These are phyloP conservation scores for Anguilla pacifica DNA, from an alignment of 2,797 vertebrate species.

Conservation along the genomic window DNA sequence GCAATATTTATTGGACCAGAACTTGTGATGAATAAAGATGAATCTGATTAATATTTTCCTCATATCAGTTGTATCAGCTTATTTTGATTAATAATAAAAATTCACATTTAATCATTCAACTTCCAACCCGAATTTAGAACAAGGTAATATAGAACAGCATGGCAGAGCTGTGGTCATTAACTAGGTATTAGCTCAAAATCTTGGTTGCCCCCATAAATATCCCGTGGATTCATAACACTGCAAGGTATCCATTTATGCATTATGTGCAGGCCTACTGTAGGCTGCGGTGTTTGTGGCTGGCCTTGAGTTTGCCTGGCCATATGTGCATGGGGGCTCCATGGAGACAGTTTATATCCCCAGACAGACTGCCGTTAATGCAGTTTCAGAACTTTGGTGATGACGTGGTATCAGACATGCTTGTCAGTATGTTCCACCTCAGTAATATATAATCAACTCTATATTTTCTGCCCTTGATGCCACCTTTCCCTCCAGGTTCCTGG, in stretches of 20 bases:
- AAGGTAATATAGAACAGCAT: not conserved
- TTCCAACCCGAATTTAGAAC: not conserved
- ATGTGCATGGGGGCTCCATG: not conserved
- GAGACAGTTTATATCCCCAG: not conserved
- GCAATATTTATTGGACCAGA: not conserved
- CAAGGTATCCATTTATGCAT: not conserved
- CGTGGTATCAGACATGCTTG: not conserved
- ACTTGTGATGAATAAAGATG: not conserved
- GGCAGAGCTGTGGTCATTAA: not conserved
- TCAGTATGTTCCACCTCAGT: not conserved
- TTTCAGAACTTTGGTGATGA: not conserved
- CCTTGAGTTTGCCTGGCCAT: not conserved
- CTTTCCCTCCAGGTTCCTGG: constrained; percentile 5
- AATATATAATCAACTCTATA: not conserved
- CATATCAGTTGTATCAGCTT: not conserved
- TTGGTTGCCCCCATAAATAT: not conserved
- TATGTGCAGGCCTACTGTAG: not conserved
- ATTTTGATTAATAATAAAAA: not conserved
- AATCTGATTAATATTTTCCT: not conserved
- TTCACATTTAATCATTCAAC: not conserved
- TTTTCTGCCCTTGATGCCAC: not conserved
- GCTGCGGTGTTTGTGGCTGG: not conserved
- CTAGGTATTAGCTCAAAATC: not conserved
- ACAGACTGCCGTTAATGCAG: not conserved
- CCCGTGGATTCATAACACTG: not conserved